Conservation (phyloP, 2,113 vertebrate species). For the Furnarius figulus region DNA sequence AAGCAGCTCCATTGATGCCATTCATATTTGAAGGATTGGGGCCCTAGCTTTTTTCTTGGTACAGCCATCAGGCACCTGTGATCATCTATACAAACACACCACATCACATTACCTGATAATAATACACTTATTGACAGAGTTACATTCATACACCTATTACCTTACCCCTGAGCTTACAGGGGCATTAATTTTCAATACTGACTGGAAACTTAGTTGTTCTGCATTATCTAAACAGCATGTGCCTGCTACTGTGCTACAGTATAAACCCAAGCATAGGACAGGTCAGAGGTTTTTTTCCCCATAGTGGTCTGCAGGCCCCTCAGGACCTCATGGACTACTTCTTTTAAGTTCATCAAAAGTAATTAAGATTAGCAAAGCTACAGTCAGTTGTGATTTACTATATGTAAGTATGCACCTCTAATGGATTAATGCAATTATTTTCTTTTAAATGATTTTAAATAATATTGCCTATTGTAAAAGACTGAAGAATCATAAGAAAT, state of each 20-base stretch:
- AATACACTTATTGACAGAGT: background rate
- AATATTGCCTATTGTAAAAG: background rate
- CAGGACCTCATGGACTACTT: background rate
- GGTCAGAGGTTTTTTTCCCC: background rate
- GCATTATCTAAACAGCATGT: background rate
- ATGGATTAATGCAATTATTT: background rate
- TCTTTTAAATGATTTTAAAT: background rate
- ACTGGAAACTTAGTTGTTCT: background rate
- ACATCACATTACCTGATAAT: background rate
- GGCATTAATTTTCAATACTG: background rate
- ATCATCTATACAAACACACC: background rate
- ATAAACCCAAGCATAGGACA: fast-evolving
- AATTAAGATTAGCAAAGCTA: background rate
- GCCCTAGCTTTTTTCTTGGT: background rate
- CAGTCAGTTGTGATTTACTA: background rate
- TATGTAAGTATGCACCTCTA: background rate
- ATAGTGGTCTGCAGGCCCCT: background rate
- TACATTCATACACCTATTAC: background rate
- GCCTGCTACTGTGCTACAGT: background rate
- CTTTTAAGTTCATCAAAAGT: background rate
- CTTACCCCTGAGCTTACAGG: background rate
- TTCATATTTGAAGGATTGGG: background rate
- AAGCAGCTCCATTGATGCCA: background rate
- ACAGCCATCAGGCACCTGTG: background rate
- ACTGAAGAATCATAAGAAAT: background rate